phyloP scores from a whole-genome alignment of 2,113 vertebrate genomes.

The Syngnathus floridae region DNA sequence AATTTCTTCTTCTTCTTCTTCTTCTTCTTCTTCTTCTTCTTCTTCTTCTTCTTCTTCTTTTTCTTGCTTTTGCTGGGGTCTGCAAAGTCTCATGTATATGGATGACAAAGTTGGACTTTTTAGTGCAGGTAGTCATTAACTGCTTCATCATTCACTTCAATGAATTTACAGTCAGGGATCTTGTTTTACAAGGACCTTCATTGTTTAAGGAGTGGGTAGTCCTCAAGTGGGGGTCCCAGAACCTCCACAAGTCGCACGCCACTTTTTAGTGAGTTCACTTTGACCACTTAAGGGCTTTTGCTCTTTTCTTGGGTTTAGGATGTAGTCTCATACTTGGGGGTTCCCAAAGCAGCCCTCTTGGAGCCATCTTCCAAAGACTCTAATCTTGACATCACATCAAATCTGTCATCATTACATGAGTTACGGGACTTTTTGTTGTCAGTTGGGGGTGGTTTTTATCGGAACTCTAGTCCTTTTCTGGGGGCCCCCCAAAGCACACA shows the following conservation, averaged over 20 bases:
- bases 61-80: neutral
- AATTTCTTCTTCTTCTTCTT: constrained; percentile 18
- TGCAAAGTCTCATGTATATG: neutral
- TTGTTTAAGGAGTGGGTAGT: neutral
- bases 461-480: no score
- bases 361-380: neutral
- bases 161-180: neutral
- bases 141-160: neutral
- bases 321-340: neutral
- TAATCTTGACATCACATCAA: neutral
- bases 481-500: no score
- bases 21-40: constrained; percentile 8
- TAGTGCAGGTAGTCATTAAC: neutral
- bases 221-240: neutral
- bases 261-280: neutral
- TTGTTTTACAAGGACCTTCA: no score
- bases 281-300: neutral
- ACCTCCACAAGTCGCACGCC: neutral
- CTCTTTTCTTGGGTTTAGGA: neutral
- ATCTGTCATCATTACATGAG: neutral
- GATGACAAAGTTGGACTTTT: neutral
- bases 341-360: neutral
- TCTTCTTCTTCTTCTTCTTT: constrained; percentile 8
- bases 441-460: no score
- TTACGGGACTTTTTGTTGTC: neutral